Evolutionary conservation across 2,113 vertebrate genomes (phyloP), one percentile per base, ranked within the genome.

Genomic region (Oreochromis aureus): DNA sequence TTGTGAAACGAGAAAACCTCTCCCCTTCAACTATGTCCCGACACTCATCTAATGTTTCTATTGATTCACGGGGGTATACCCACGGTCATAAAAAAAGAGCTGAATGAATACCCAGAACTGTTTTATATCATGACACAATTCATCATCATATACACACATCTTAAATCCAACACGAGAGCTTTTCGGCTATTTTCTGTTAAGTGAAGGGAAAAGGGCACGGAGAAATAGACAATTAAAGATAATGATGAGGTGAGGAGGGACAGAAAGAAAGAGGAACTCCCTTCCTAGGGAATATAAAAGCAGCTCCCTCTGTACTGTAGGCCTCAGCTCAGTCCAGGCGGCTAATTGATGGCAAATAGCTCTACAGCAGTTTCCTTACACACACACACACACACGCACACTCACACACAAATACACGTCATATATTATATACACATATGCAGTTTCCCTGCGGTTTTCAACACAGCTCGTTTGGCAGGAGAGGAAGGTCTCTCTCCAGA

Each of bases 321-420:
- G 88, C 89, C 89, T 93, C 89, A 85, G 92, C 94, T 92, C 84
- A 91, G 91, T 91, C 93, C 92, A 93, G 91, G 85, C 93, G 46
- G 86, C 94, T 96, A 96, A 96, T 95, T 96, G 95, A 95, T 93
- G 95, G 95, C 95, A 95, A 96, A 96, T 96, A 94, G 93, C 92
- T 94, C 91, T 91, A 89, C 88, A 94, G 93, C 91, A 92, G 90
- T 93, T 94, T 91, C 87, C 89, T 84, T 78, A 59, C 82, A 85
- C 85, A 89, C 91, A 89, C 86, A 84, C 78, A 73, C 83, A 86
- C 61, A 82, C 81, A 48, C 83, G 48, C 80, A 83, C 82, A 86
- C 86, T 55, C 82, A 89, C 86, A 89, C 71, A 92, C 79, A 90
- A 46, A 92, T 86, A 93, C 93, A 92, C 94, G 86, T 94, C 93